Evolutionary conservation across 2,888 invertebrate species (phyloP), one percentile per base, ranked within the genome.

Genomic region (Odontocolon sp.): DNA sequence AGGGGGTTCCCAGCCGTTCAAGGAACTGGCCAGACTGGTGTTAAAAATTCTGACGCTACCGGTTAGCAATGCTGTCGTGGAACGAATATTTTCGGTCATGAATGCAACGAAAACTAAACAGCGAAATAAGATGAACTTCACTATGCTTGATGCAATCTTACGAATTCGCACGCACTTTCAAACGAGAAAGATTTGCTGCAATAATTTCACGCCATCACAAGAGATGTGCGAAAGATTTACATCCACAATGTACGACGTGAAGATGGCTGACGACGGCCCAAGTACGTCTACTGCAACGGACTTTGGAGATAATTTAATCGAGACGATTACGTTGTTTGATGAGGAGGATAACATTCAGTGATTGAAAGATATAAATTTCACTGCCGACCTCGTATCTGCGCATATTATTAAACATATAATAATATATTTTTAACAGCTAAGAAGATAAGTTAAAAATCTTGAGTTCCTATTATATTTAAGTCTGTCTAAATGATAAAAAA

Each of bases 31-130:
- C 0, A 11, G 42, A 28, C 81, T 81, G 33, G 77, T 64, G 3
- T 18, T 81, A n/a, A 72, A 77, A 31, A 26, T 71, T 11, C 73
- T 83, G 1, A 78, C 80, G 14, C 18, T 82, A 18, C 80, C 81
- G 0, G 66, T 81, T 18, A 83, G 82, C 57, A 83, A 83, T 59
- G 82, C 81, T 1, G 73, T 80, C 6, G 82, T 81, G 4, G 82
- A 83, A 40, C 38, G 79, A 40, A 80, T 82, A n/a, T 82, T 82
- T 28, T 80, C 73, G 0, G 28, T 83, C 1, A 77, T 79, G 79
- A 61, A 76, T 18, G 61, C 31, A 4, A 67, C 78, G 2, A 81
- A 81, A 40, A 81, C 79, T 1, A 71, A 68, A 26, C 45, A 26
- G n/a, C 70, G 81, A 1, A 82, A 83, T 64, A 73, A 72, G 52